Conservation (phyloP, 30 jellyfish, hydroid and myxozoan genomes). For the Pelagia noctiluca region DNA sequence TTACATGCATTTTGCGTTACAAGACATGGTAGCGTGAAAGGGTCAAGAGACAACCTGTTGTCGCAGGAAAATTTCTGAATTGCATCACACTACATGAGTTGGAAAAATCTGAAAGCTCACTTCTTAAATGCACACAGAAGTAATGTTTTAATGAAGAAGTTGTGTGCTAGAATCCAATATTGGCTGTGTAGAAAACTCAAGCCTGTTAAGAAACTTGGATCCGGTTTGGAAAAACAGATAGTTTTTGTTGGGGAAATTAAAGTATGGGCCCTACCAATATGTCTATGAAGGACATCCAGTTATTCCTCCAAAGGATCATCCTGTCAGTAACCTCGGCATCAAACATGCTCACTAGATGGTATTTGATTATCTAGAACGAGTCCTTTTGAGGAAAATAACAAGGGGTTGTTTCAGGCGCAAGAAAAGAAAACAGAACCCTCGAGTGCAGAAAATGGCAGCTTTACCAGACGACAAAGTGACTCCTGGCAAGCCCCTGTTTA, state of each 20-base stretch:
- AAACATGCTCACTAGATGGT: constrained; percentile 1
- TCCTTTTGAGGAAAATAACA: constrained; percentile 20
- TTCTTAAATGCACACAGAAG: constrained; percentile 42
- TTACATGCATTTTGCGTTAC: constrained; percentile 68
- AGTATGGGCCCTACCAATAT: not conserved
- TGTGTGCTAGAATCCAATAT: not conserved
- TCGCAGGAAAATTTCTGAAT: not conserved
- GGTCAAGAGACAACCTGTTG: constrained; percentile 13
- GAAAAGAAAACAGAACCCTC: constrained; percentile 17
- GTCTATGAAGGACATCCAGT: not conserved
- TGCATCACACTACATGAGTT: constrained; percentile 48
- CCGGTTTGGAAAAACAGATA: constrained; percentile 7
- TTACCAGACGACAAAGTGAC: constrained; percentile 40
- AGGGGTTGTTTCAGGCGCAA: constrained; percentile 27
- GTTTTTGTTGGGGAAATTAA: constrained; percentile 10
- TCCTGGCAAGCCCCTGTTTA: constrained; percentile 50
- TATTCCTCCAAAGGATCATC: not conserved
- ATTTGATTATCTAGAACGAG: constrained; percentile 46
- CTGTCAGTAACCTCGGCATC: not conserved
- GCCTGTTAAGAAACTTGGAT: constrained; percentile 39
- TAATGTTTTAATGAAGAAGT: constrained; percentile 44
- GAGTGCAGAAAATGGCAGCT: constrained; percentile 55
- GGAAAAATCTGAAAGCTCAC: constrained; percentile 32
- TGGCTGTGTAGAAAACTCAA: constrained; percentile 10
- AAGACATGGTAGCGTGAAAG: constrained; percentile 33